Evolutionary conservation across 2,113 vertebrate species (phyloP).

Genomic region (Peromyscus leucopus): DNA sequence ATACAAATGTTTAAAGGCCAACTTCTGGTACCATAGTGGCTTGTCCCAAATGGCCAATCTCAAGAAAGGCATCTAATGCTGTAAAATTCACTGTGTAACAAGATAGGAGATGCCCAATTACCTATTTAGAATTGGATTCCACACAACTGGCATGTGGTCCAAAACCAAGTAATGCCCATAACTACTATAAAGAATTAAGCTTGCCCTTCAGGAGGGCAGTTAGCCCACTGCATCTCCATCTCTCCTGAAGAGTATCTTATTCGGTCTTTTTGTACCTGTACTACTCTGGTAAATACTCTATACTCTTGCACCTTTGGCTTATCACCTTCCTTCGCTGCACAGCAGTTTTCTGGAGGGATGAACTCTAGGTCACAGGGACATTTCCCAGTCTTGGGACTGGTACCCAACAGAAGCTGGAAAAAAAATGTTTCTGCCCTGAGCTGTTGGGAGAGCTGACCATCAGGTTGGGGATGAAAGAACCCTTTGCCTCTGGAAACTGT

Average conservation of each 20-base stretch:
- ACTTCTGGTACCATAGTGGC: not conserved
- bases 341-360: not conserved
- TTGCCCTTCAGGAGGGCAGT: not conserved
- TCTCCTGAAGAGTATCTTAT: not conserved
- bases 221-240: not conserved
- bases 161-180: not conserved
- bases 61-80: not conserved
- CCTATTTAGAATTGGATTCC: not conserved
- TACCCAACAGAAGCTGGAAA: not conserved
- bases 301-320: not conserved
- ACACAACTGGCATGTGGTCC: not conserved
- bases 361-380: not conserved
- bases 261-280: not conserved
- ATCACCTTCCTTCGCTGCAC: not conserved
- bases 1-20: too few relatives aligned
- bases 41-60: not conserved
- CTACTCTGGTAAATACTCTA: not conserved
- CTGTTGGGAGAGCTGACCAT: not conserved
- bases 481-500: not conserved
- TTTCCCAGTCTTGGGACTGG: not conserved
- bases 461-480: not conserved
- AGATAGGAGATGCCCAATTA: not conserved
- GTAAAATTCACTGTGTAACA: not conserved
- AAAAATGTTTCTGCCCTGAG: not conserved
- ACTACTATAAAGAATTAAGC: too few relatives aligned